Percentiles rank a stretch among this genome's conserved stretches.
phyloP scores from a whole-genome alignment of 1,140 invertebrate species.

The Bombus turneri region DNA sequence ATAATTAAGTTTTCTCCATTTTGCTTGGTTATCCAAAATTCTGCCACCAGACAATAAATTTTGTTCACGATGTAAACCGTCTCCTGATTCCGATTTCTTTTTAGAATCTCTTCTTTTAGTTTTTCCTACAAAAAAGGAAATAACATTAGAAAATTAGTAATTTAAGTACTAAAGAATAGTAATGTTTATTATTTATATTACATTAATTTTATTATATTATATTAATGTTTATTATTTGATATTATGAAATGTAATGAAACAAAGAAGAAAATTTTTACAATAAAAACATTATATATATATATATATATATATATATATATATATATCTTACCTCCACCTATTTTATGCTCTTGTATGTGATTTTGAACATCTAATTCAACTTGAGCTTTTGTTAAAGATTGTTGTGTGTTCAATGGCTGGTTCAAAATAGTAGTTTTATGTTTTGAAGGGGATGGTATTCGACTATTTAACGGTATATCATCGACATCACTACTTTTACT shows the following conservation, averaged over 20 bases:
- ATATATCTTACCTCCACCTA: slow-evolving; percentile 78
- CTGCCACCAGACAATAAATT: slow-evolving; percentile 80
- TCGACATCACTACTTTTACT: slow-evolving; percentile 79
- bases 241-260: not conserved
- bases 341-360: slow-evolving; percentile 81
- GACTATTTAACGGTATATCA: slow-evolving; percentile 80
- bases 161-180: not conserved
- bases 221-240: not conserved
- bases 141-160: slow-evolving; percentile 13
- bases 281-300: not conserved
- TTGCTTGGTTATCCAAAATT: slow-evolving; percentile 79
- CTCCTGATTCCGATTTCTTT: slow-evolving; percentile 82
- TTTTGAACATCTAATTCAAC: slow-evolving; percentile 77
- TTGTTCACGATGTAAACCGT: slow-evolving; percentile 80
- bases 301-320: not conserved
- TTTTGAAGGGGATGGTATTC: slow-evolving; percentile 81
- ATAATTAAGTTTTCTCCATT: slow-evolving; percentile 80
- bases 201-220: not conserved
- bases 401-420: slow-evolving; percentile 74
- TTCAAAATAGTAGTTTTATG: slow-evolving; percentile 76
- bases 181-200: not conserved
- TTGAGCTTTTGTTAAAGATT: slow-evolving; percentile 73
- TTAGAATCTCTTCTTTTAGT: slow-evolving; percentile 83
- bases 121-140: slow-evolving; percentile 73
- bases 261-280: not conserved